A percentile compares a stretch with the other conserved stretches of the same genome.
Evolutionary conservation across 2,888 invertebrate species (phyloP).

Genomic region (Lithophane leautieri): DNA sequence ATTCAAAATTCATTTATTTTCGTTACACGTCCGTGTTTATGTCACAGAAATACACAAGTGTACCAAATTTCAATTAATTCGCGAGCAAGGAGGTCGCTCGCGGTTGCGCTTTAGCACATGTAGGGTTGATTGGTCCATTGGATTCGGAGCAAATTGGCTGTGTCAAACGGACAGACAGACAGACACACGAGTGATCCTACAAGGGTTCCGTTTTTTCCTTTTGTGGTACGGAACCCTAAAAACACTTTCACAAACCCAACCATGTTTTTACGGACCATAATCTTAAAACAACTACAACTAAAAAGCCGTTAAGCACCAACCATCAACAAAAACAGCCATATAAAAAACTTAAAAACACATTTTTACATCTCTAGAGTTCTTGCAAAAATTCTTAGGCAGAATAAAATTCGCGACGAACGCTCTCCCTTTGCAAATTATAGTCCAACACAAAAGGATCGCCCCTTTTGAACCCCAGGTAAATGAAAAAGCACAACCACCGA

Average conservation of each 20-base stretch:
- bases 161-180: too few species aligned
- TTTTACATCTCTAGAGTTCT: conserved; percentile 22
- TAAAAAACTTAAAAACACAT: conserved; percentile 36
- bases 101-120: too few species aligned
- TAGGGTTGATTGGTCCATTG: too few species aligned
- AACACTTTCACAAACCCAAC: neutral
- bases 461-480: conserved; percentile 62
- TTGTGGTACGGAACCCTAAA: too few species aligned
- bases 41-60: too few species aligned
- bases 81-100: too few species aligned
- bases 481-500: conserved; percentile 66
- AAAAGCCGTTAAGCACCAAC: neutral
- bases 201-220: too few species aligned
- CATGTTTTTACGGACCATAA: neutral
- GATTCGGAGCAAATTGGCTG: too few species aligned
- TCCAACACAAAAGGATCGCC: conserved; percentile 43
- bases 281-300: conserved; percentile 11
- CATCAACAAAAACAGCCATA: conserved; percentile 14
- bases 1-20: too few species aligned
- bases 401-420: conserved; percentile 27
- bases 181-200: too few species aligned
- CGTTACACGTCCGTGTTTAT: too few species aligned
- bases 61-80: too few species aligned
- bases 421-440: conserved; percentile 51
- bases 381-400: conserved; percentile 25